Conservation (phyloP, 2,888 invertebrate species). For the Aspidiotus destructor region DNA sequence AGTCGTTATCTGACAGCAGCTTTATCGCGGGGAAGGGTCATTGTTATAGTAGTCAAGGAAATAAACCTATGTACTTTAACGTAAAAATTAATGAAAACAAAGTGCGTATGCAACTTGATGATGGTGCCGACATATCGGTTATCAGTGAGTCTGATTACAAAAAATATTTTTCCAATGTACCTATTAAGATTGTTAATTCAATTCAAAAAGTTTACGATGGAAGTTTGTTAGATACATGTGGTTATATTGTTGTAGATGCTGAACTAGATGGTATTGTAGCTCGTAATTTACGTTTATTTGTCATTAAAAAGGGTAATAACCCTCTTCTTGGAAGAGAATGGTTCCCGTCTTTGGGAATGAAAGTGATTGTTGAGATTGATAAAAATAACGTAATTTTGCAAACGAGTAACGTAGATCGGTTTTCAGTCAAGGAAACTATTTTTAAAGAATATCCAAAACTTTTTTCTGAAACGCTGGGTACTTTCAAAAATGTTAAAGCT, state of each 20-base stretch:
- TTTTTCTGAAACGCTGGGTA: conserved; percentile 19
- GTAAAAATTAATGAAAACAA: conserved; percentile 8
- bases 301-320: conserved; percentile 18
- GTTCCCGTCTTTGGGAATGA: conserved; percentile 14
- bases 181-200: neutral
- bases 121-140: conserved; percentile 13
- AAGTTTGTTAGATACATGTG: neutral
- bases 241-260: conserved; percentile 1
- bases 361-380: conserved; percentile 3
- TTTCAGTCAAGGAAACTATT: neutral
- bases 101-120: conserved; percentile 15
- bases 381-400: conserved; percentile 5
- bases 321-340: conserved; percentile 22
- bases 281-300: conserved; percentile 1
- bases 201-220: conserved; percentile 12
- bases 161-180: conserved; percentile 8
- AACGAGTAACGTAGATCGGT: neutral
- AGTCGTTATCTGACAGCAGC: too few relatives aligned
- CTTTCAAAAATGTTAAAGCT: conserved; percentile 9
- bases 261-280: conserved; percentile 2
- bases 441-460: conserved; percentile 7
- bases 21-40: too few relatives aligned
- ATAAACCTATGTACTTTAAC: neutral
- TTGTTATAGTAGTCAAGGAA: conserved; percentile 1
- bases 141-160: conserved; percentile 1